Percentiles rank a stretch among this genome's conserved stretches.
These are phyloP conservation scores for Megalurothrips usitatus DNA, from an alignment of 2,888 invertebrate genomes.

Conservation along the genomic window DNA sequence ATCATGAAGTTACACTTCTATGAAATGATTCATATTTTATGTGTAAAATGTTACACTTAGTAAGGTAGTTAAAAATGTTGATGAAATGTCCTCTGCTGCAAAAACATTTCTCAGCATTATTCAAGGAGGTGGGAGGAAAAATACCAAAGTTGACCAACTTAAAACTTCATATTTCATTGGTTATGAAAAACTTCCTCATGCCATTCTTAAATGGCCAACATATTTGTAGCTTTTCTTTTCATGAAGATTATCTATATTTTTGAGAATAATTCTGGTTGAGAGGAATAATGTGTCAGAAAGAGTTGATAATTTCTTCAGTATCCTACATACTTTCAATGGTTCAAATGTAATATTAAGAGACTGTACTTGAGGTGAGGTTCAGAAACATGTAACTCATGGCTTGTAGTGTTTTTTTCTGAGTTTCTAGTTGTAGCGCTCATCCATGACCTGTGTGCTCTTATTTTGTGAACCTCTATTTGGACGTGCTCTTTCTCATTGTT, in stretches of 20 bases:
- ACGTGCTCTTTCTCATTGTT: neutral
- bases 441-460: no score
- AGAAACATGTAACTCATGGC: neutral
- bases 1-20: neutral
- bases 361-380: neutral
- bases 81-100: neutral
- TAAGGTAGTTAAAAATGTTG: neutral
- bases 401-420: neutral
- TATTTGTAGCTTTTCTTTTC: neutral
- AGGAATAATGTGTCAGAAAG: neutral
- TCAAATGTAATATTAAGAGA: neutral
- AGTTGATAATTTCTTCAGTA: neutral
- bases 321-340: neutral
- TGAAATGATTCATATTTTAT: slow-evolving; percentile 12
- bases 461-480: no score
- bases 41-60: neutral
- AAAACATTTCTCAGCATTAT: neutral
- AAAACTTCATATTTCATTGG: neutral
- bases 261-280: neutral
- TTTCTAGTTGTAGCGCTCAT: neutral
- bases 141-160: neutral
- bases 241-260: neutral
- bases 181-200: neutral
- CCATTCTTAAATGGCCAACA: neutral
- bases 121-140: neutral